Evolutionary conservation across 1,140 invertebrate species (phyloP).

Genomic region (Trichomalopsis sarcophagae): DNA sequence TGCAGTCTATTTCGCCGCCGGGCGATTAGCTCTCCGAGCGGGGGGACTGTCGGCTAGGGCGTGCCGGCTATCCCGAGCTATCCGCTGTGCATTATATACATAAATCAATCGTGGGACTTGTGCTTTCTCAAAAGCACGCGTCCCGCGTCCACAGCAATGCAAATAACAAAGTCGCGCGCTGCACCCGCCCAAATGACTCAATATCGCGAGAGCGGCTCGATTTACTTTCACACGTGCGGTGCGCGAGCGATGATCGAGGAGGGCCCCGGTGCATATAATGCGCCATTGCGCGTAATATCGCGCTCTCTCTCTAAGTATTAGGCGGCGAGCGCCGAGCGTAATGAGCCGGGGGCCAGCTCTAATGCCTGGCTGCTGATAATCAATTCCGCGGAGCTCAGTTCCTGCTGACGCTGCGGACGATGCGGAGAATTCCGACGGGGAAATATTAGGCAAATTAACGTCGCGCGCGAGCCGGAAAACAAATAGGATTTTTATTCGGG

Average conservation of each 20-base stretch:
- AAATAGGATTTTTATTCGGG: constrained; percentile 55
- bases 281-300: constrained; percentile 67
- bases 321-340: constrained; percentile 68
- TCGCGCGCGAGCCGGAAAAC: constrained; percentile 44
- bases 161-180: background rate
- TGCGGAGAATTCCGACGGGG: constrained; percentile 20
- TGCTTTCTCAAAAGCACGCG: no score
- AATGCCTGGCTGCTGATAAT: background rate
- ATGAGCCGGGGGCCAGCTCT: constrained; percentile 59
- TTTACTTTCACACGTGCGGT: constrained; percentile 36
- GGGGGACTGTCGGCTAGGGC: background rate
- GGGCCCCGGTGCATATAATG: constrained; percentile 58
- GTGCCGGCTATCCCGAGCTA: no score
- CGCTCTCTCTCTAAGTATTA: constrained; percentile 73
- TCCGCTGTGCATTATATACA: no score
- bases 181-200: constrained; percentile 57
- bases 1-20: no score
- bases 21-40: constrained; percentile 15
- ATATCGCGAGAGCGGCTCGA: constrained; percentile 48
- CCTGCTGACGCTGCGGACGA: no score
- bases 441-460: constrained; percentile 54
- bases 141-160: no score
- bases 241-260: constrained; percentile 42
- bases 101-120: constrained; percentile 61
- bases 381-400: no score